Conservation (phyloP, 2,888 invertebrate genomes). For the Meandrusa payeni region DNA sequence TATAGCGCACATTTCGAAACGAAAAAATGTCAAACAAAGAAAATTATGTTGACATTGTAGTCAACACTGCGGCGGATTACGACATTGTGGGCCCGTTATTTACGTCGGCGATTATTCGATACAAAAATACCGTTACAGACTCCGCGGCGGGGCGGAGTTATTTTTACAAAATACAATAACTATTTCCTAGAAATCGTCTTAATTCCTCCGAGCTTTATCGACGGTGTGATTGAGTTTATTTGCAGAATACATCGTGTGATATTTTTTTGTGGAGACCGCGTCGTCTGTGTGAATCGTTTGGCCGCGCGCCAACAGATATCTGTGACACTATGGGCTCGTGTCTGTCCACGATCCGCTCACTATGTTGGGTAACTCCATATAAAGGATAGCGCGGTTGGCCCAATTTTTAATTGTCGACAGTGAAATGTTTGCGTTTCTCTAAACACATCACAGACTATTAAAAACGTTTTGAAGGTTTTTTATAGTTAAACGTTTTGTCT, state of each 20-base stretch:
- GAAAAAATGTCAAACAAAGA: slow-evolving; percentile 15
- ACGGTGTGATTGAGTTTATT: slow-evolving; percentile 33
- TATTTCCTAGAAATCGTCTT: slow-evolving; percentile 30
- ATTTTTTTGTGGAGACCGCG: slow-evolving; percentile 26
- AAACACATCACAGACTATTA: background rate
- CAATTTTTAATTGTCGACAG: slow-evolving; percentile 26
- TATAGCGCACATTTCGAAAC: background rate
- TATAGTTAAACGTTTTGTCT: no score
- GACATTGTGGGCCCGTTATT: slow-evolving; percentile 23
- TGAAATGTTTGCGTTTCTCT: background rate
- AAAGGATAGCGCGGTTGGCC: slow-evolving; percentile 7
- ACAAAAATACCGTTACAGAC: slow-evolving; percentile 27
- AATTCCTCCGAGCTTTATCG: slow-evolving; percentile 26
- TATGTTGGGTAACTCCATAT: slow-evolving; percentile 16
- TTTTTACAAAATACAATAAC: slow-evolving; percentile 27
- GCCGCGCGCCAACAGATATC: slow-evolving; percentile 12
- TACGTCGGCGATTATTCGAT: slow-evolving; percentile 21
- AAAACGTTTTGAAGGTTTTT: background rate
- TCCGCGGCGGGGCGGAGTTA: slow-evolving; percentile 25
- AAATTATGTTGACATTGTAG: slow-evolving; percentile 19
- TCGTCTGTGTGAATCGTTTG: slow-evolving; percentile 18
- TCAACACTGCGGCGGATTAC: slow-evolving; percentile 12
- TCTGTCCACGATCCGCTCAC: background rate
- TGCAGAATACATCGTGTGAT: slow-evolving; percentile 34
- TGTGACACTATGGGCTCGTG: slow-evolving; percentile 2